Evolutionary conservation across 1,140 invertebrate genomes (phyloP).

Genomic region (Ceratina japonica): DNA sequence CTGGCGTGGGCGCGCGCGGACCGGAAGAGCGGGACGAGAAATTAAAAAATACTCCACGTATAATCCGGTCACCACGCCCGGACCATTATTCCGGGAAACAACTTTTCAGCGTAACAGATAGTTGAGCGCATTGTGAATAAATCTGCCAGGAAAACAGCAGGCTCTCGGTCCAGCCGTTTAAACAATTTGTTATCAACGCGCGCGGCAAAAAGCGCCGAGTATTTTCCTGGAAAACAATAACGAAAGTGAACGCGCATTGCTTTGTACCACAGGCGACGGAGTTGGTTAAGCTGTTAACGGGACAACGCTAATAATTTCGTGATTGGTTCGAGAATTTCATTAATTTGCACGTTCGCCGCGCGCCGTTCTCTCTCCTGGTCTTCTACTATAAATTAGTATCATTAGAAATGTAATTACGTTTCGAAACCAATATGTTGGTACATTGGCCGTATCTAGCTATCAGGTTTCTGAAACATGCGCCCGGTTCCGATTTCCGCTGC

Average conservation of each 20-base stretch:
- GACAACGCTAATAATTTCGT: background rate
- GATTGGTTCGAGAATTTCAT: background rate
- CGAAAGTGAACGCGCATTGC: background rate
- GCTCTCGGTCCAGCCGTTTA: background rate
- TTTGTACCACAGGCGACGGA: background rate
- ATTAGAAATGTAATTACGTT: background rate
- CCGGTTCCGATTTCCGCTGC: conserved; percentile 1
- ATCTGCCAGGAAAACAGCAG: conserved; percentile 16
- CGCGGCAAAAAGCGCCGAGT: background rate
- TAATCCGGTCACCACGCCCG: background rate
- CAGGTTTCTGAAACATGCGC: background rate
- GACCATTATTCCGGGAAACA: conserved; percentile 1
- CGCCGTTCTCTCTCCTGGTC: background rate
- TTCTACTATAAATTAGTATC: background rate
- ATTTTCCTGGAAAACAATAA: conserved; percentile 9
- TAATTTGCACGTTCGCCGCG: background rate
- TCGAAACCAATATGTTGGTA: background rate
- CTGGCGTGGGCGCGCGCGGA: background rate
- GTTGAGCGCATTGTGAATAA: conserved; percentile 11
- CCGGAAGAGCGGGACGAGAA: background rate
- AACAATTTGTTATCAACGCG: background rate
- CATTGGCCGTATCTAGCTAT: conserved; percentile 3
- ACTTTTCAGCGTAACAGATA: conserved; percentile 5
- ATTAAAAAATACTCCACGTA: background rate
- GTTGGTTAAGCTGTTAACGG: no score